phyloP scores from a whole-genome alignment of 2,888 invertebrate genomes.

The Drosophila paucipuncta region DNA sequence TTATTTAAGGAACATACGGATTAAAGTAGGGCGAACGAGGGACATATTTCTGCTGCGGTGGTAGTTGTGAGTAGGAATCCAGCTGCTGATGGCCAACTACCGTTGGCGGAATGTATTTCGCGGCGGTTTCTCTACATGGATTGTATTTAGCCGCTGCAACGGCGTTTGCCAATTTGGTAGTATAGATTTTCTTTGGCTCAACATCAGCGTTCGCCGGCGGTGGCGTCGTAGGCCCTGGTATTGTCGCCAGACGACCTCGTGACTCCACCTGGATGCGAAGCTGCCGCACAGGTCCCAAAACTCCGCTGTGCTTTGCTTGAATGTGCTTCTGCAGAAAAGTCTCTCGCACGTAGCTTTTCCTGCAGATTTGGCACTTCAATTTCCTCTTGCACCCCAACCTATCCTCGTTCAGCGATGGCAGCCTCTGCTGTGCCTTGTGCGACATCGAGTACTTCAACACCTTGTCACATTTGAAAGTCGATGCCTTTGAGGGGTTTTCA shows the following conservation, averaged over 20 bases:
- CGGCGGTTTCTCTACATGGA: constrained; percentile 42
- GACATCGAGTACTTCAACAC: not conserved
- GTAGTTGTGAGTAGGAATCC: not conserved
- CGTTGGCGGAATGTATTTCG: constrained; percentile 38
- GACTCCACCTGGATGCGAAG: not conserved
- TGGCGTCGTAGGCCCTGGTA: not conserved
- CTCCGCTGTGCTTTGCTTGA: constrained; percentile 25
- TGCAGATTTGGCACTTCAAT: constrained; percentile 40
- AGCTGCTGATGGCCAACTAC: not conserved
- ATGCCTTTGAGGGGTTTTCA: not conserved
- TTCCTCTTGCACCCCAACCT: not conserved
- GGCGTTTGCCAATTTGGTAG: constrained; percentile 42
- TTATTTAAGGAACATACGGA: constrained; percentile 38
- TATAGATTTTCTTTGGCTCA: constrained; percentile 15
- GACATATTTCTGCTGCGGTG: constrained; percentile 29
- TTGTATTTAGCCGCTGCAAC: constrained; percentile 57
- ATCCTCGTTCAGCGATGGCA: not conserved
- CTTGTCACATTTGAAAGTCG: not conserved
- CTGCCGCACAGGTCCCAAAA: not conserved
- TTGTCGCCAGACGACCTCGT: not conserved
- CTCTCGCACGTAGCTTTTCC: constrained; percentile 30
- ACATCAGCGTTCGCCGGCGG: not conserved
- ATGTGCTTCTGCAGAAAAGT: constrained; percentile 32
- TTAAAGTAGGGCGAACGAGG: constrained; percentile 47
- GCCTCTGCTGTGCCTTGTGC: not conserved